Evolutionary conservation across 2,888 invertebrate species (phyloP).

Genomic region (Drosophila stalkeri): DNA sequence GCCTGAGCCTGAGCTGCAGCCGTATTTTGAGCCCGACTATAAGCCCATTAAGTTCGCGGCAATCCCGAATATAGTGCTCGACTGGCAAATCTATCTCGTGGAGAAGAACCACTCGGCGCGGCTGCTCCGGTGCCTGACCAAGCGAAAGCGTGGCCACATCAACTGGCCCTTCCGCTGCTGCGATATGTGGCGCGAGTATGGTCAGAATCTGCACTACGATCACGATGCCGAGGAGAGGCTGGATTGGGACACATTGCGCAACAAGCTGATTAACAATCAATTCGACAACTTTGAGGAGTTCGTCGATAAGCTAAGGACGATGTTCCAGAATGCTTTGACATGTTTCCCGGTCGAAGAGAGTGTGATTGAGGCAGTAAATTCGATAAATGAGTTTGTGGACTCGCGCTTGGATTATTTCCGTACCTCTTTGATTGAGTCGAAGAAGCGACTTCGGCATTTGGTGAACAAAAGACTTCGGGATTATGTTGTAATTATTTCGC

Average conservation of each 20-base stretch:
- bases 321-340: constrained; percentile 40
- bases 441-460: not conserved
- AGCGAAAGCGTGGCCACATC: constrained; percentile 13
- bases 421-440: not conserved
- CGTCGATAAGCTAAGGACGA: constrained; percentile 12
- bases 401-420: not conserved
- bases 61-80: not conserved
- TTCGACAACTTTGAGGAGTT: constrained; percentile 36
- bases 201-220: constrained; percentile 11
- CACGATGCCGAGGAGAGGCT: constrained; percentile 11
- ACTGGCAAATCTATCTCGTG: constrained; percentile 28
- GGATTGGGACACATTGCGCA: constrained; percentile 29
- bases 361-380: constrained; percentile 12
- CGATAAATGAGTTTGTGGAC: not conserved
- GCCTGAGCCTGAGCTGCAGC: not conserved
- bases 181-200: not conserved
- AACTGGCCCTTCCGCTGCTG: no score
- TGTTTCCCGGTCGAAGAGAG: constrained; percentile 8
- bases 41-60: not conserved
- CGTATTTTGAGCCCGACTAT: not conserved
- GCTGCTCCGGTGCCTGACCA: constrained; percentile 32
- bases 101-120: constrained; percentile 37
- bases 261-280: constrained; percentile 4
- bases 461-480: not conserved
- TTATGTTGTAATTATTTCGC: not conserved